These are phyloP conservation scores for Myathropa florea DNA, from an alignment of 2,888 invertebrate genomes.

Conservation along the genomic window DNA sequence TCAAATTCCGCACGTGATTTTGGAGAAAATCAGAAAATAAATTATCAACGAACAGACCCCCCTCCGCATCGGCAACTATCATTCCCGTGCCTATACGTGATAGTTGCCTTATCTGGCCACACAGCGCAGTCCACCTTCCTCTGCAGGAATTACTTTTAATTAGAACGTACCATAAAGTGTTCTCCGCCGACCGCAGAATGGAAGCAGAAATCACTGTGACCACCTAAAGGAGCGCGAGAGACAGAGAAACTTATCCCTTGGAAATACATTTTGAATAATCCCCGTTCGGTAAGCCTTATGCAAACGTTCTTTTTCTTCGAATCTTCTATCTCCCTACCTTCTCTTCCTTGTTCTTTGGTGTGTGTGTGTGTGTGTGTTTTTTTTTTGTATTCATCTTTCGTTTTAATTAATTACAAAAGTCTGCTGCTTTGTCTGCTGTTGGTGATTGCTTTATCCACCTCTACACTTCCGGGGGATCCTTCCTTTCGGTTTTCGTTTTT, in stretches of 20 bases:
- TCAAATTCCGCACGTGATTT: not conserved
- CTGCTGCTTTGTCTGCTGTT: slow-evolving; percentile 45
- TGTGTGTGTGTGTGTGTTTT: too few relatives aligned
- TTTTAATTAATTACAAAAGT: slow-evolving; percentile 69
- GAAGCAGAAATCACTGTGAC: slow-evolving; percentile 28
- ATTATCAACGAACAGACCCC: not conserved
- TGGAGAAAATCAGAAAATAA: not conserved
- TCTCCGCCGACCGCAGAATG: not conserved
- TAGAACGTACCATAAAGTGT: slow-evolving; percentile 6
- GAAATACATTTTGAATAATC: slow-evolving; percentile 50
- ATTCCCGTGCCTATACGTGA: not conserved
- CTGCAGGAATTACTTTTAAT: slow-evolving; percentile 5
- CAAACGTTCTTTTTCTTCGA: slow-evolving; percentile 17
- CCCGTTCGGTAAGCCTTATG: slow-evolving; percentile 37
- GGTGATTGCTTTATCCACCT: slow-evolving; percentile 57
- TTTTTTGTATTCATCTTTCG: slow-evolving; percentile 61
- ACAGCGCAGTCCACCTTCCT: not conserved
- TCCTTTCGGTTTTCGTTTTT: slow-evolving; percentile 1
- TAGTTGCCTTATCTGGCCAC: not conserved
- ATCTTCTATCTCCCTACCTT: not conserved
- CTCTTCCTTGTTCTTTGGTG: not conserved
- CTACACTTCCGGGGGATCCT: not conserved
- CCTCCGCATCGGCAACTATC: not conserved
- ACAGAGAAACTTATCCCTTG: slow-evolving; percentile 38
- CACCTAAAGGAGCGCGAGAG: too few relatives aligned